These are phyloP conservation scores for Caenorhabditis becei DNA, from an alignment of 2,888 invertebrate genomes.

Conservation along the genomic window DNA sequence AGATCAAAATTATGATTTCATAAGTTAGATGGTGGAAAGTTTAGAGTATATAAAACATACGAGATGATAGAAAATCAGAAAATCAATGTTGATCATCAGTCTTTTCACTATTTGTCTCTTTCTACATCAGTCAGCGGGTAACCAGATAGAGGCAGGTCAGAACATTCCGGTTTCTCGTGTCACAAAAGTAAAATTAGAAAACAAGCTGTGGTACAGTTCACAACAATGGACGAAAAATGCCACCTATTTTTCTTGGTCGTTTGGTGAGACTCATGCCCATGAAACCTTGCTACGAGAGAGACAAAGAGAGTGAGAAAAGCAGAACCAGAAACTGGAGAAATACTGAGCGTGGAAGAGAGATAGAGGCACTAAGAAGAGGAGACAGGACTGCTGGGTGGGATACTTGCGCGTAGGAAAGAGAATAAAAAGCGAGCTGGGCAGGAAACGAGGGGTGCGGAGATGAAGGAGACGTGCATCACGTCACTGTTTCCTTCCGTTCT, in stretches of 20 bases:
- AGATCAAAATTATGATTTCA: neutral
- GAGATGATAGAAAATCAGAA: conserved; percentile 42
- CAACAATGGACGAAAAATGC: neutral
- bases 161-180: conserved; percentile 18
- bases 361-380: conserved; percentile 2
- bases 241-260: neutral
- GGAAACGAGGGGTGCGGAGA: neutral
- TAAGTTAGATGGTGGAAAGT: neutral
- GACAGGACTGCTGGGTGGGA: neutral
- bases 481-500: neutral
- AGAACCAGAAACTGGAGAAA: neutral
- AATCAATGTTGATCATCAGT: conserved; percentile 57
- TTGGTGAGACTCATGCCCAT: neutral
- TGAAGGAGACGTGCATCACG: conserved; percentile 13
- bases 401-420: conserved; percentile 4
- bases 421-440: neutral
- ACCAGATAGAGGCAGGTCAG: neutral
- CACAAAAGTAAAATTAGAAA: conserved; percentile 13
- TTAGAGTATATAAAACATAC: conserved; percentile 4
- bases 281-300: neutral
- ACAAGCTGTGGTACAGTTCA: conserved; percentile 14
- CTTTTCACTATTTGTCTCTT: conserved; percentile 5
- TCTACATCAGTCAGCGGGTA: conserved; percentile 2
- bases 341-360: conserved; percentile 3
- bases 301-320: neutral